Evolutionary conservation across 2,797 vertebrate genomes (phyloP), one percentile per base, ranked within the genome.

Genomic region (Oreochromis mossambicus): DNA sequence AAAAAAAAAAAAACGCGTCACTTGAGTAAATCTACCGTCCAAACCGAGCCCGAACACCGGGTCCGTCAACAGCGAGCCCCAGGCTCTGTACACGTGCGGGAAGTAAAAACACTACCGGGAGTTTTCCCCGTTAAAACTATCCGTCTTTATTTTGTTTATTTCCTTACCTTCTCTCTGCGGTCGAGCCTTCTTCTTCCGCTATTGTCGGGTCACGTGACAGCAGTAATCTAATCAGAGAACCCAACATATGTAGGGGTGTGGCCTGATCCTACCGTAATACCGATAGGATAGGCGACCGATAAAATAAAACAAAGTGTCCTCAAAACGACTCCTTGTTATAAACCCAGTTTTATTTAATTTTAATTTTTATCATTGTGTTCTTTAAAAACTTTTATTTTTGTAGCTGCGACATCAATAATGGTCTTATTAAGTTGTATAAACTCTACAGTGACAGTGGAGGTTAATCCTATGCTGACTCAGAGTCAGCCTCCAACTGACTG

Each of bases 101-200:
- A 10, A 48, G 6, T 48, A 19, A 21, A n/a, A 15, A 12, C 36
- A 21, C 48, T 14, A 66, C 11, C 36, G 1, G 1, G 14, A 7
- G 10, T 15, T 48, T 55, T 11, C 43, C 41, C 24, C 61, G 50
- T 38, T n/a, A 52, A 32, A 77, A 34, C 14, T 14, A 80, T 2
- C 8, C 3, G 41, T 21, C 15, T 41, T 10, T 36, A 46, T 52
- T 81, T 86, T 94, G 93, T 96, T 96, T 95, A 94, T 95, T 94
- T 94, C 92, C 95, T 96, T 81, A 96, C 95, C 94, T 77, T 88
- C 82, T 75, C 2, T 76, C 84, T 61, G 88, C 82, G 17, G 80
- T 82, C 13, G 82, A 84, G 24, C 85, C 56, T 79, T 87, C 79
- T 91, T 86, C 93, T 95, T 95, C 95, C 91, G 90, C 61, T 89